Evolutionary conservation across 1,140 invertebrate genomes (phyloP).

Genomic region (Magallana angulata): DNA sequence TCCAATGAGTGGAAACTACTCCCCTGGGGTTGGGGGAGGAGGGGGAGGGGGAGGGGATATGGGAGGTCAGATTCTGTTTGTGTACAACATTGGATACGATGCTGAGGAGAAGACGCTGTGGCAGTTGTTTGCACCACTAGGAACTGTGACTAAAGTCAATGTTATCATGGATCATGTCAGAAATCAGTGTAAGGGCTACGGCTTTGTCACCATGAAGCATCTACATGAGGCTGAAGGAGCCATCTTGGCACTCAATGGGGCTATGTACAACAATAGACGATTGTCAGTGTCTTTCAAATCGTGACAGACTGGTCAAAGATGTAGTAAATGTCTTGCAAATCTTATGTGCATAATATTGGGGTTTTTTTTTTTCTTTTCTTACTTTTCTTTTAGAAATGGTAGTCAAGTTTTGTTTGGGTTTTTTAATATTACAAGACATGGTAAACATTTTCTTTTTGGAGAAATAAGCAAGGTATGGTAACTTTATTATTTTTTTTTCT

Average conservation of each 20-base stretch:
- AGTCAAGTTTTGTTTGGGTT: too few relatives aligned
- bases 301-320: neutral
- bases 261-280: slow-evolving; percentile 74
- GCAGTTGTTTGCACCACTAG: slow-evolving; percentile 78
- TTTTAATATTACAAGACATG: too few relatives aligned
- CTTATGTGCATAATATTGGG: slow-evolving; percentile 1
- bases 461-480: too few relatives aligned
- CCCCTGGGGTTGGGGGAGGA: slow-evolving; percentile 25
- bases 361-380: neutral
- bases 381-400: neutral
- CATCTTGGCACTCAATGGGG: slow-evolving; percentile 78
- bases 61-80: slow-evolving; percentile 73
- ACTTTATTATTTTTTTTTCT: too few relatives aligned
- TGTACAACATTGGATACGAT: slow-evolving; percentile 79
- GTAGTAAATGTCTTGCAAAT: neutral
- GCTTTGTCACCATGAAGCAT: slow-evolving; percentile 80
- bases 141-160: slow-evolving; percentile 78
- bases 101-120: slow-evolving; percentile 77
- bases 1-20: slow-evolving; percentile 65
- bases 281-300: slow-evolving; percentile 79
- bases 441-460: too few relatives aligned
- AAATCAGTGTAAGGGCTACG: slow-evolving; percentile 78
- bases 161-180: slow-evolving; percentile 77
- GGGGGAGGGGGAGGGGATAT: slow-evolving; percentile 38
- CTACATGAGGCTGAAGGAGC: slow-evolving; percentile 78